phyloP scores from a whole-genome alignment of 2,888 invertebrate genomes.

The Bellardia bayeri region DNA sequence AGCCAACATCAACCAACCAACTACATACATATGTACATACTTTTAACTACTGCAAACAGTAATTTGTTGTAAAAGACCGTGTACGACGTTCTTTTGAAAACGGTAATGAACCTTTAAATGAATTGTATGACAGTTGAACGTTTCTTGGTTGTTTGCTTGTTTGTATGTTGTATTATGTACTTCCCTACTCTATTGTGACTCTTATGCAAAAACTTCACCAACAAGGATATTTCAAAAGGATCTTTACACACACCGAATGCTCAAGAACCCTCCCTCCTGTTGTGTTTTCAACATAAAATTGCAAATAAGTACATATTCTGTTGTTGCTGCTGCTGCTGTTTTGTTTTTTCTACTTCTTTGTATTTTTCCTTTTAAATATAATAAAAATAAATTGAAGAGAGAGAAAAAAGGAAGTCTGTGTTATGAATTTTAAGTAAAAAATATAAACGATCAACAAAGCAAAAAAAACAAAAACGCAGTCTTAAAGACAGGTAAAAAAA shows the following conservation, averaged over 20 bases:
- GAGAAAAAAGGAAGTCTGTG: constrained; percentile 67
- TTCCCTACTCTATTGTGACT: constrained; percentile 23
- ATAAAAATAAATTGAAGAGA: constrained; percentile 29
- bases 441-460: constrained; percentile 20
- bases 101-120: constrained; percentile 56
- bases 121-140: constrained; percentile 48
- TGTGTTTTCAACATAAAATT: constrained; percentile 45
- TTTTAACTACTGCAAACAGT: not conserved
- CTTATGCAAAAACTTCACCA: constrained; percentile 59
- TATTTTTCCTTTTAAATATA: constrained; percentile 35
- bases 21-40: not conserved
- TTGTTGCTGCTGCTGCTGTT: not conserved
- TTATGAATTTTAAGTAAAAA: constrained; percentile 69
- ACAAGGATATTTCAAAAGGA: constrained; percentile 63
- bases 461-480: not conserved
- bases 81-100: constrained; percentile 14
- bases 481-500: constrained; percentile 58
- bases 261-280: constrained; percentile 25
- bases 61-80: constrained; percentile 16
- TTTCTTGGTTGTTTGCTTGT: not conserved
- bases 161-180: not conserved
- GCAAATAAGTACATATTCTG: constrained; percentile 61
- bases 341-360: constrained; percentile 1
- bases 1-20: not conserved
- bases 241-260: constrained; percentile 18